These are phyloP conservation scores for Montipora capricornis DNA, from an alignment of 64 coral and sea anemone genomes.

Conservation along the genomic window DNA sequence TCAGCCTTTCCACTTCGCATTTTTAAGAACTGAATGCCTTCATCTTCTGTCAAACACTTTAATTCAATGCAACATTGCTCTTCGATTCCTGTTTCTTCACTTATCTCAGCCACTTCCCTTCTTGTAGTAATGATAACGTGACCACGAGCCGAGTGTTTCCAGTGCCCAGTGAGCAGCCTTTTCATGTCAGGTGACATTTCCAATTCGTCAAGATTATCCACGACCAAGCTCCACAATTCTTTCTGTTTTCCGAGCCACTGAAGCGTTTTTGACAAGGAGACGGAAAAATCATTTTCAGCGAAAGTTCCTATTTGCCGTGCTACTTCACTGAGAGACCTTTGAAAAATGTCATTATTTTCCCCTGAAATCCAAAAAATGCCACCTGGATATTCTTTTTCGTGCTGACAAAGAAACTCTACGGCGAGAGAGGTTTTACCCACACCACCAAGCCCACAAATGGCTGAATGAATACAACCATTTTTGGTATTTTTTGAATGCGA, in stretches of 20 bases:
- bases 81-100: constrained; percentile 56
- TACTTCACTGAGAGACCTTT: constrained; percentile 61
- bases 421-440: constrained; percentile 83
- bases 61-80: constrained; percentile 69
- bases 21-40: constrained; percentile 58
- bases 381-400: constrained; percentile 36
- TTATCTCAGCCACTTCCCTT: constrained; percentile 42
- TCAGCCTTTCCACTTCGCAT: constrained; percentile 38
- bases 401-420: constrained; percentile 70
- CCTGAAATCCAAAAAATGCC: constrained; percentile 79
- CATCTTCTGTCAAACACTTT: constrained; percentile 38
- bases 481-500: not conserved
- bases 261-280: constrained; percentile 40
- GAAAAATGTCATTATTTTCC: constrained; percentile 55
- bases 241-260: constrained; percentile 41
- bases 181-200: constrained; percentile 62
- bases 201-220: constrained; percentile 77
- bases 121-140: constrained; percentile 75
- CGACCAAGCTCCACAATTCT: constrained; percentile 65
- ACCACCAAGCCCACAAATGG: constrained; percentile 81
- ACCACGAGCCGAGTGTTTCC: constrained; percentile 59
- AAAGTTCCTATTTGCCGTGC: constrained; percentile 68
- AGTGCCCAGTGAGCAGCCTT: constrained; percentile 55
- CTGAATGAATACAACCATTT: constrained; percentile 22
- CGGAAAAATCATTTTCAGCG: constrained; percentile 35